Conservation (phyloP, 2,797 vertebrate genomes). For the Melanotaenia nigrans region DNA sequence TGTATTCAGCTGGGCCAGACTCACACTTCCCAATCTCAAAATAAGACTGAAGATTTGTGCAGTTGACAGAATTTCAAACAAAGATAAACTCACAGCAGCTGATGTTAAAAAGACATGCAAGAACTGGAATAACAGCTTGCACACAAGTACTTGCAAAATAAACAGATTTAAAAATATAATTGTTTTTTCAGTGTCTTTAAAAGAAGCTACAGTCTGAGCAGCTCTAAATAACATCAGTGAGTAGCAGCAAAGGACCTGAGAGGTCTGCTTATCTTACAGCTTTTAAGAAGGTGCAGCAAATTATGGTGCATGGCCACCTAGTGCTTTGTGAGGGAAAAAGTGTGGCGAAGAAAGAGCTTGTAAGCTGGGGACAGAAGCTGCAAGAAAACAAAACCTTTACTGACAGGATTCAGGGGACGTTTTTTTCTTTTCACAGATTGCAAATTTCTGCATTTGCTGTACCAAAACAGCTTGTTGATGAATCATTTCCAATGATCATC, state of each 20-base stretch:
- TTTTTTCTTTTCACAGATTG: background rate
- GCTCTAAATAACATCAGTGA: slow-evolving; percentile 18
- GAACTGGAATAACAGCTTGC: background rate
- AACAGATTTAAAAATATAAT: background rate
- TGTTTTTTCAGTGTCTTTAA: slow-evolving; percentile 3
- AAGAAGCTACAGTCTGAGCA: background rate
- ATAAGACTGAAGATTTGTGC: slow-evolving; percentile 14
- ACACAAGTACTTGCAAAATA: background rate
- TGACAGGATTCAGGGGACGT: background rate
- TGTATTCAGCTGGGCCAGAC: slow-evolving; percentile 46
- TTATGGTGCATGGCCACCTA: slow-evolving; percentile 3
- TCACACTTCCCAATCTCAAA: slow-evolving; percentile 12
- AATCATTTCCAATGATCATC: background rate
- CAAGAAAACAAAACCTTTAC: background rate
- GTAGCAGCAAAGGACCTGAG: slow-evolving; percentile 8
- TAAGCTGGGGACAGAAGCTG: background rate
- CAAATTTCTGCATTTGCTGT: background rate
- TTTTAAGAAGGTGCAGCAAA: slow-evolving; percentile 14
- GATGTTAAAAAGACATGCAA: slow-evolving; percentile 2
- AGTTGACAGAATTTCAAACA: background rate
- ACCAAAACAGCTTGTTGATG: background rate
- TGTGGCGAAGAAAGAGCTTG: background rate
- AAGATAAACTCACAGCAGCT: slow-evolving; percentile 7
- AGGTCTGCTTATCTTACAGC: slow-evolving; percentile 1
- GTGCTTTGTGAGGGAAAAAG: slow-evolving; percentile 10